A percentile compares a stretch with the other conserved stretches of the same genome.
Evolutionary conservation across 2,797 vertebrate species (phyloP).

Genomic region (Esox masquinongy): DNA sequence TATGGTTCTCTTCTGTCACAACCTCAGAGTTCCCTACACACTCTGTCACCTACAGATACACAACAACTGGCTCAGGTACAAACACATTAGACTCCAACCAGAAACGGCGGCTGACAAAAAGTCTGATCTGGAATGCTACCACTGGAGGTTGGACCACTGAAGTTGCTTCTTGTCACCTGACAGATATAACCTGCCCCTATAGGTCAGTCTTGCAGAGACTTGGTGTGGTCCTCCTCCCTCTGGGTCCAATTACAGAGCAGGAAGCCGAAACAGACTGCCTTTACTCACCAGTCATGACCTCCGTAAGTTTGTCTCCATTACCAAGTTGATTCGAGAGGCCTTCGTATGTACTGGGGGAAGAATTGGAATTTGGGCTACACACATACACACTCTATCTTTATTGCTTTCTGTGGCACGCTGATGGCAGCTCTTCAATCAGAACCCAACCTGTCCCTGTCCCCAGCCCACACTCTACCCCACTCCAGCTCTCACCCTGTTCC

Average conservation of each 20-base stretch:
- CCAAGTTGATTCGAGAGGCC: not conserved
- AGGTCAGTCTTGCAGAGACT: constrained; percentile 73
- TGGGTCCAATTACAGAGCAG: constrained; percentile 30
- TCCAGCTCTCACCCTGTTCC: constrained; percentile 42
- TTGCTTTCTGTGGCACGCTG: not conserved
- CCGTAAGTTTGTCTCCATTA: not conserved
- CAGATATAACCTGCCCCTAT: constrained; percentile 13
- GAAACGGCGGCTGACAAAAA: not conserved
- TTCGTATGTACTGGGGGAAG: not conserved
- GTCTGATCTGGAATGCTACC: not conserved
- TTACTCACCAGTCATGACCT: not conserved
- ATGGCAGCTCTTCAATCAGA: constrained; percentile 38
- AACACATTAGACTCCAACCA: not conserved
- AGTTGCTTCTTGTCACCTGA: not conserved
- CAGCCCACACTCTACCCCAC: constrained; percentile 29
- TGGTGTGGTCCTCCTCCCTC: constrained; percentile 68
- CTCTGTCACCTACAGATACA: constrained; percentile 9
- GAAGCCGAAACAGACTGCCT: not conserved
- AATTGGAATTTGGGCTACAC: not conserved
- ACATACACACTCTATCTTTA: not conserved
- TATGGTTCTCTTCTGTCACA: constrained; percentile 6
- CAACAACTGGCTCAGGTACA: not conserved
- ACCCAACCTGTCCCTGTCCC: constrained; percentile 33
- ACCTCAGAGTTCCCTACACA: constrained; percentile 10
- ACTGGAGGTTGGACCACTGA: not conserved